Base-by-base conservation (phyloP, 2,113 vertebrate species). In the Pardalotus punctatus region DNA sequence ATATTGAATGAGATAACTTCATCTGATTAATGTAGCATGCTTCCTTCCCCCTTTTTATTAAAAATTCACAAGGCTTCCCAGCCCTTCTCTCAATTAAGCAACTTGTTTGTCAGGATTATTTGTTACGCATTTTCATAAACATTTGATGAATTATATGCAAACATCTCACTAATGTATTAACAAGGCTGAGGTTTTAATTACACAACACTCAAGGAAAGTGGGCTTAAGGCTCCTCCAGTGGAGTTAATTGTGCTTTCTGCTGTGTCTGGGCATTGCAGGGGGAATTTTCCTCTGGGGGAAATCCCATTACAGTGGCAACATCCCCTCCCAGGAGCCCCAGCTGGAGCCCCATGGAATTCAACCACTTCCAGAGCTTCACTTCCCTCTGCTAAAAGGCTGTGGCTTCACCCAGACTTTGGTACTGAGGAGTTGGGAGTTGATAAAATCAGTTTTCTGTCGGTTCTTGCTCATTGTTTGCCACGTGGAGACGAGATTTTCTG, bases 41-140 rank as follows among this genome's bases (percentile, higher is more conserved):
- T 94, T 73, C 42, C 93, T 93, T 73, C 81, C 79, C 90, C 72
- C 83, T 94, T 96, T 94, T 96, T 88, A 97, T 97, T 93, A 97
- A 97, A 97, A 96, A 97, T 97, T 97, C 96, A 97, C 91, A 94
- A 97, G 96, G 90, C 92, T 96, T 95, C 90, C 95, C 94, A 79
- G 67, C 96, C 94, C 90, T 95, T 89, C 53, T 92, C 92, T 97
- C 95, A 97, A 94, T 94, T 94, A 96, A 93, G 84, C 89, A 86
- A 88, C 94, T 94, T 94, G 92, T 95, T 91, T 91, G 91, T 94
- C 94, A 86, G 94, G 88, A 93, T 96, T 97, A 93, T 97, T 97
- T 94, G 97, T 97, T 97, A 74, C 54, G 40, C 72, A 3, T 94
- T 96, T 97, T 97, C 96, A 97, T 97, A 96, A 97, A 96, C 97